Evolutionary conservation across 2,888 invertebrate species (phyloP).

Genomic region (Pharmacophagus antenor): DNA sequence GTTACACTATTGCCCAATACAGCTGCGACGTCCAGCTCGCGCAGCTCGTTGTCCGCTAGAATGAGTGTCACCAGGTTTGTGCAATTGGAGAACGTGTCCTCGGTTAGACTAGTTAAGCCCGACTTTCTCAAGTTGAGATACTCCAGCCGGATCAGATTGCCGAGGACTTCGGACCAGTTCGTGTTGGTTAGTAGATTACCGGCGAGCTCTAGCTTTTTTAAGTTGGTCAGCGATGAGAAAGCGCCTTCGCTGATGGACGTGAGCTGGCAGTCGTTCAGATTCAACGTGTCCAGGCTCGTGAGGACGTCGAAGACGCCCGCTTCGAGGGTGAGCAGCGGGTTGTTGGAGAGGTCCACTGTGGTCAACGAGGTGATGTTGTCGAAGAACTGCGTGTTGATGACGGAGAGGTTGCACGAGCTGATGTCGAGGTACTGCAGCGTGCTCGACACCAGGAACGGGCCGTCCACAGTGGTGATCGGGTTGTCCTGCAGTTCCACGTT

Average conservation of each 20-base stretch:
- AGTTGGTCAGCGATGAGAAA: constrained; percentile 80
- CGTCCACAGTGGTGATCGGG: constrained; percentile 82
- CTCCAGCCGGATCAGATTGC: constrained; percentile 81
- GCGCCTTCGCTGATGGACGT: constrained; percentile 78
- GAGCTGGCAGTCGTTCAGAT: constrained; percentile 84
- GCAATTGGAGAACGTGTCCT: constrained; percentile 84
- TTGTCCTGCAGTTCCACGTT: constrained; percentile 86
- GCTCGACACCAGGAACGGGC: constrained; percentile 83
- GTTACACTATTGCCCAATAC: constrained; percentile 84
- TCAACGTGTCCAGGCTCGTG: constrained; percentile 83
- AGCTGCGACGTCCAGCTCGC: constrained; percentile 82
- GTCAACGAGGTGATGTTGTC: constrained; percentile 84
- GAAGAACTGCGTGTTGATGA: constrained; percentile 83
- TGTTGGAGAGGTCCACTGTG: constrained; percentile 85
- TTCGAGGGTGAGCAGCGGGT: constrained; percentile 81
- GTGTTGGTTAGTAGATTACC: constrained; percentile 80
- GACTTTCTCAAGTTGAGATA: constrained; percentile 83
- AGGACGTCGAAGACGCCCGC: constrained; percentile 83
- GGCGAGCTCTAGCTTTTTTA: constrained; percentile 83
- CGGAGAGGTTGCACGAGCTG: constrained; percentile 82
- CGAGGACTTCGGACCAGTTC: constrained; percentile 83
- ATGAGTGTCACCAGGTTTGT: constrained; percentile 83
- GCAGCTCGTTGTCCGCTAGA: constrained; percentile 84
- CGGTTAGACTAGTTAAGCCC: constrained; percentile 81
- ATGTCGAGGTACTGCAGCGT: constrained; percentile 85